Conservation (phyloP, 1,140 invertebrate genomes). For the Nasonia giraulti region DNA sequence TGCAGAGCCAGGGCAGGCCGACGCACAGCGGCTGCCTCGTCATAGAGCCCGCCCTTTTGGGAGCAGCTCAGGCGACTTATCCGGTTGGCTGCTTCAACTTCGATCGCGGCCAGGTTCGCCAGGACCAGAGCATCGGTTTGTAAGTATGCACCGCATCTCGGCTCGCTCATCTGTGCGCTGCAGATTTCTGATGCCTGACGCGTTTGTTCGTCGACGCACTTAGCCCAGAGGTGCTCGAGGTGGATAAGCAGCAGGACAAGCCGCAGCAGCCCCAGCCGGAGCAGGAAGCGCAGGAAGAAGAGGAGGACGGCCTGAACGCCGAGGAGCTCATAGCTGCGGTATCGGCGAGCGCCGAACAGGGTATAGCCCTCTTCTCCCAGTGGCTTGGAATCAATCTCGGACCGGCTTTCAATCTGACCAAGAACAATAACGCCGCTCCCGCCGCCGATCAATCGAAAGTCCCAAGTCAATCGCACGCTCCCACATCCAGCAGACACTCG, state of each 20-base stretch:
- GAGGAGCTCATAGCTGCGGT: constrained; percentile 74
- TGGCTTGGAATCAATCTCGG: constrained; percentile 71
- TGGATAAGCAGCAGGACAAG: background rate
- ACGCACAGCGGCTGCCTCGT: constrained; percentile 72
- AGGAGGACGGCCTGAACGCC: constrained; percentile 68
- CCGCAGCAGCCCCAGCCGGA: background rate
- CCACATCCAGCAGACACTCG: constrained; percentile 52
- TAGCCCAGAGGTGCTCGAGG: background rate
- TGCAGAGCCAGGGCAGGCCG: constrained; percentile 50
- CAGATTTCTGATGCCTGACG: background rate
- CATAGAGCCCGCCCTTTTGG: constrained; percentile 74
- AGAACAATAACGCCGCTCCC: constrained; percentile 44
- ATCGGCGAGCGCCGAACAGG: constrained; percentile 74
- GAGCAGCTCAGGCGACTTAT: constrained; percentile 72
- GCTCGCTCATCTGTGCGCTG: background rate
- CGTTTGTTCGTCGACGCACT: background rate
- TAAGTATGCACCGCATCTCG: background rate
- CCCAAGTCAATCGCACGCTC: background rate
- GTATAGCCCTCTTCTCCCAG: constrained; percentile 74
- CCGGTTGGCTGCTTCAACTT: constrained; percentile 75
- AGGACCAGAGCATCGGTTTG: constrained; percentile 52
- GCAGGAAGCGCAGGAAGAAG: constrained; percentile 61
- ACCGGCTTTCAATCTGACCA: constrained; percentile 65
- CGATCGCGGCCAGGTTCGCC: constrained; percentile 69
- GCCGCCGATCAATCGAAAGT: constrained; percentile 39